Conservation (phyloP, 2,797 vertebrate genomes). For the Poeciliopsis presidionis region DNA sequence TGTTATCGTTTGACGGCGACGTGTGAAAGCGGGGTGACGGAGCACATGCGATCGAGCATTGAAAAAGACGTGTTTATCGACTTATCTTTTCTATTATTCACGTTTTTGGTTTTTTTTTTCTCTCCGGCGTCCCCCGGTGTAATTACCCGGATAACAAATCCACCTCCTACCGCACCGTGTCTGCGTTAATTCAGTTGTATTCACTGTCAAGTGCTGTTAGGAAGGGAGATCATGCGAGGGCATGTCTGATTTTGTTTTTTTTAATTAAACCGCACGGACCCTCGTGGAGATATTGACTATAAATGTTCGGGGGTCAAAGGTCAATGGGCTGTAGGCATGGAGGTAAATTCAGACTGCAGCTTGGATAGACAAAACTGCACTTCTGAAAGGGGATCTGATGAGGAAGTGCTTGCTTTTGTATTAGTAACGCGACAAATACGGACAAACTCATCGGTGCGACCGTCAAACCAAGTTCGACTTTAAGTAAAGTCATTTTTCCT, state of each 20-base stretch:
- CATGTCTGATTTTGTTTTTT: slow-evolving; percentile 11
- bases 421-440: background rate
- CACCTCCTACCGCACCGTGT: slow-evolving; percentile 31
- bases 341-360: background rate
- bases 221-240: slow-evolving; percentile 9
- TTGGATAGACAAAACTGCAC: background rate
- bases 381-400: too few relatives aligned
- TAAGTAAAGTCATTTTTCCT: background rate
- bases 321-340: background rate
- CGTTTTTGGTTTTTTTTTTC: slow-evolving; percentile 38
- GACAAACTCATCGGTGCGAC: background rate
- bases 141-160: slow-evolving; percentile 66
- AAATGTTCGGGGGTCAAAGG: background rate
- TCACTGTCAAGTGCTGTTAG: slow-evolving; percentile 39
- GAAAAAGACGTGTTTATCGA: slow-evolving; percentile 56
- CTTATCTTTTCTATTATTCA: slow-evolving; percentile 60
- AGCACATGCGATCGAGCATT: slow-evolving; percentile 37
- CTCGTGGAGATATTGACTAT: background rate
- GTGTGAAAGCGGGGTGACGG: slow-evolving; percentile 34
- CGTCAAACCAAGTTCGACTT: background rate
- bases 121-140: slow-evolving; percentile 44
- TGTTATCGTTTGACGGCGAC: slow-evolving; percentile 43
- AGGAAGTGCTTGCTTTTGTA: too few relatives aligned
- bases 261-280: slow-evolving; percentile 1
- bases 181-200: slow-evolving; percentile 28